Conservation (phyloP, 2,888 invertebrate genomes). For the Coronaproctus castanopsis region DNA sequence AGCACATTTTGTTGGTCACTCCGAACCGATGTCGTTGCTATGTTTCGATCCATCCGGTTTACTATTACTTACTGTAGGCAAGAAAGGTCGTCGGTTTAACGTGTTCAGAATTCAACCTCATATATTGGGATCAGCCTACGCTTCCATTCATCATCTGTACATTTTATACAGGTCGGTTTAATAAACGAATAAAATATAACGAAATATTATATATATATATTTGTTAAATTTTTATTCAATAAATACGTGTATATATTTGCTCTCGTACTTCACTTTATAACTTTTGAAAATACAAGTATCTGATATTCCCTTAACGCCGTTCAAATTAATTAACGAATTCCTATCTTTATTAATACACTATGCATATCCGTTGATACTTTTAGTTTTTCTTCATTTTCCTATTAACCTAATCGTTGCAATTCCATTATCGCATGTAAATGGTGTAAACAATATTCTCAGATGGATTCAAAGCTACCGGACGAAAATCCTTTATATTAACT, state of each 20-base stretch:
- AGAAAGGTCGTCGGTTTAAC: constrained; percentile 85
- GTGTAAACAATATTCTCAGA: too few relatives aligned
- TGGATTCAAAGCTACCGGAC: too few relatives aligned
- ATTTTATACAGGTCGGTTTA: constrained; percentile 45
- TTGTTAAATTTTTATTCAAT: background rate
- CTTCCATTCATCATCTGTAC: constrained; percentile 86
- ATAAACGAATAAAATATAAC: background rate
- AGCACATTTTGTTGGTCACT: constrained; percentile 73
- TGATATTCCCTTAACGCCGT: too few relatives aligned
- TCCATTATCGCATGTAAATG: too few relatives aligned
- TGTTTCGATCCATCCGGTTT: constrained; percentile 80
- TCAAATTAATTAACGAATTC: too few relatives aligned
- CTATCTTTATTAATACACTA: too few relatives aligned
- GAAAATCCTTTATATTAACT: too few relatives aligned
- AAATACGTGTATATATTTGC: background rate
- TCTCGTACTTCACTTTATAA: too few relatives aligned
- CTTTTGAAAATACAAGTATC: too few relatives aligned
- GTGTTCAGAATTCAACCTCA: constrained; percentile 87
- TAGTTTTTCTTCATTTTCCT: too few relatives aligned
- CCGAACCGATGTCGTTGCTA: constrained; percentile 70
- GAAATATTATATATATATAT: background rate
- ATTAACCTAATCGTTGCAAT: too few relatives aligned
- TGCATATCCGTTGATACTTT: too few relatives aligned
- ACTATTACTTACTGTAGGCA: constrained; percentile 74
- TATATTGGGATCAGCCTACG: constrained; percentile 64